phyloP scores from a whole-genome alignment of 2,113 vertebrate genomes.

The Abramis brama region DNA sequence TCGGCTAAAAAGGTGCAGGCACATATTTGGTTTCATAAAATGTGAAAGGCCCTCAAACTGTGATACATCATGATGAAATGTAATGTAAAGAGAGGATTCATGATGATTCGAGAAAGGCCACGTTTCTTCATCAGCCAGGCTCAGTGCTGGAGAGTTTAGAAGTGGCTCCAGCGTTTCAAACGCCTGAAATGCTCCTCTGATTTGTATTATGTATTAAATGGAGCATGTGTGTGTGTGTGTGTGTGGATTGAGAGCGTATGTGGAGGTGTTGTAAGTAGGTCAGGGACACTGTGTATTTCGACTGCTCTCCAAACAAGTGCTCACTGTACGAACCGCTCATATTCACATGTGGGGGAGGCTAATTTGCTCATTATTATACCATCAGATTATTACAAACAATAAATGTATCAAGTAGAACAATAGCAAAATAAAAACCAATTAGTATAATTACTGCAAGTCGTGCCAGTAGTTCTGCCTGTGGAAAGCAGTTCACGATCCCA shows the following conservation, averaged over 20 bases:
- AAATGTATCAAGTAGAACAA: conserved; percentile 24
- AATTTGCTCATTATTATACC: conserved; percentile 26
- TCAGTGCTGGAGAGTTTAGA: background rate
- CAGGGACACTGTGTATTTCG: conserved; percentile 45
- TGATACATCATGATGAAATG: background rate
- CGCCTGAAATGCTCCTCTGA: background rate
- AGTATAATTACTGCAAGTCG: conserved; percentile 3
- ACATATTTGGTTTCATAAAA: background rate
- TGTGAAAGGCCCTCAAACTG: no score
- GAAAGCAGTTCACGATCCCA: background rate
- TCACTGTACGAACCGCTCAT: conserved; percentile 25
- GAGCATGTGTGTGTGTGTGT: background rate
- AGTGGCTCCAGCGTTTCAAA: background rate
- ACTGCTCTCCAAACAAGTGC: conserved; percentile 33
- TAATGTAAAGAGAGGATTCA: background rate
- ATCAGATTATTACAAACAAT: conserved; percentile 25
- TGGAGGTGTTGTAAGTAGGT: conserved; percentile 55
- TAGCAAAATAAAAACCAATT: conserved; percentile 34
- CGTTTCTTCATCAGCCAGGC: background rate
- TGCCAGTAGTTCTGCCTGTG: conserved; percentile 4
- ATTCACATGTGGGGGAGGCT: conserved; percentile 5
- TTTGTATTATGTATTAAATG: conserved; percentile 7
- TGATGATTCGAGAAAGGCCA: background rate
- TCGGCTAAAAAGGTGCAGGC: background rate
- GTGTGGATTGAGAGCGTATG: conserved; percentile 19